Evolutionary conservation across 2,888 invertebrate species (phyloP).

Genomic region (Pherbina coryleti): DNA sequence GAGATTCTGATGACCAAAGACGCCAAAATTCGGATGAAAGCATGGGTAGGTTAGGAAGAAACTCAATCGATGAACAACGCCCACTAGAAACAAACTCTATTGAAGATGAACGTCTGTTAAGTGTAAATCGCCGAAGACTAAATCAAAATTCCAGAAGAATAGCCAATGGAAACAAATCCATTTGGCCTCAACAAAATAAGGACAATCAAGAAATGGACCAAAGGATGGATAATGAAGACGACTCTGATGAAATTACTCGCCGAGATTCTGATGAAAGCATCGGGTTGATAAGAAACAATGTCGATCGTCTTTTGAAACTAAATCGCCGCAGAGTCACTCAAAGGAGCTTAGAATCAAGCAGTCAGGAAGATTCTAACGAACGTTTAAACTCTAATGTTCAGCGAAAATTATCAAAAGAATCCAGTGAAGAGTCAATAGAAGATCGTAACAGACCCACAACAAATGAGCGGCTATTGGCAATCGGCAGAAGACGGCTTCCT

Average conservation of each 20-base stretch:
- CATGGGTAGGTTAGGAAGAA: no score
- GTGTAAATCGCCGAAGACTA: not conserved
- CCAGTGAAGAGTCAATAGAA: slow-evolving; percentile 1
- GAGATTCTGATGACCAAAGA: not conserved
- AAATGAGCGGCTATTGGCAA: not conserved
- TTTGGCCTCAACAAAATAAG: not conserved
- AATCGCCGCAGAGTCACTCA: not conserved
- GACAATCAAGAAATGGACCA: no score
- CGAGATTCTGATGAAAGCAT: no score
- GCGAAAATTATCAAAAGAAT: not conserved
- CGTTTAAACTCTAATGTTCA: not conserved
- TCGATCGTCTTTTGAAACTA: not conserved
- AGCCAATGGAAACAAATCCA: not conserved
- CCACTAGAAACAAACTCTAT: not conserved
- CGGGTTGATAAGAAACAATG: no score
- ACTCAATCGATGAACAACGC: no score
- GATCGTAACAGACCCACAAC: not conserved
- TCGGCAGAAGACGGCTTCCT: not conserved
- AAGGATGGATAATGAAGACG: no score
- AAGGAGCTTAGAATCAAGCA: not conserved
- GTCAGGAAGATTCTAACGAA: not conserved
- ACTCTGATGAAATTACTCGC: not conserved
- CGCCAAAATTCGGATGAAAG: not conserved
- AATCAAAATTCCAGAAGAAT: not conserved
- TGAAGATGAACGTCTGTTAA: not conserved